phyloP scores from a whole-genome alignment of 2,888 invertebrate species.

The Tubiluchus corallicola region DNA sequence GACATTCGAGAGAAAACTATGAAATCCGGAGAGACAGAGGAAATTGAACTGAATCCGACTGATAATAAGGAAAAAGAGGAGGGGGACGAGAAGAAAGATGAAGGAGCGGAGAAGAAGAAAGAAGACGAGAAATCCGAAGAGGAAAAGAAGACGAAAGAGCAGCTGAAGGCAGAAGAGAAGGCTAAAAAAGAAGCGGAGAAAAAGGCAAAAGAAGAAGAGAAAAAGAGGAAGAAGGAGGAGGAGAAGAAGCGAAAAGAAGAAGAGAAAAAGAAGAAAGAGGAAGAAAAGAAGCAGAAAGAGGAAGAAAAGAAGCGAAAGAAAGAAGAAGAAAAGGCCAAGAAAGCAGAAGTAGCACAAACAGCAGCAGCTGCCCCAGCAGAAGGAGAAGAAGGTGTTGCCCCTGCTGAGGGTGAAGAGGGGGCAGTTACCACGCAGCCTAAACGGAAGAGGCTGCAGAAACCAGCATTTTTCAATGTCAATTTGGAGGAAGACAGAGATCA shows the following conservation, averaged over 20 bases:
- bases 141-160: not conserved
- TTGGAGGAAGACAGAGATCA: not conserved
- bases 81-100: not conserved
- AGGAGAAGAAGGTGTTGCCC: not conserved
- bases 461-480: not conserved
- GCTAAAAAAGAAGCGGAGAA: conserved; percentile 1
- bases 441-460: not conserved
- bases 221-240: conserved; percentile 1
- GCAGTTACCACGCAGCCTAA: not conserved
- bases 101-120: not conserved
- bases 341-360: not conserved
- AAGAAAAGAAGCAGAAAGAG: not conserved
- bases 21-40: not conserved
- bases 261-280: conserved; percentile 1
- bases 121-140: not conserved
- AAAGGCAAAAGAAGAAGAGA: conserved; percentile 1
- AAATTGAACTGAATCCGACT: too few relatives aligned
- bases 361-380: not conserved
- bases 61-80: not conserved
- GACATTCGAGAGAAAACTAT: not conserved
- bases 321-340: not conserved
- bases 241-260: conserved; percentile 1
- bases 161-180: not conserved
- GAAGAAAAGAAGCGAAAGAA: not conserved
- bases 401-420: too few relatives aligned